These are phyloP conservation scores for Coilia nasus DNA, from an alignment of 2,797 vertebrate genomes.

Conservation along the genomic window DNA sequence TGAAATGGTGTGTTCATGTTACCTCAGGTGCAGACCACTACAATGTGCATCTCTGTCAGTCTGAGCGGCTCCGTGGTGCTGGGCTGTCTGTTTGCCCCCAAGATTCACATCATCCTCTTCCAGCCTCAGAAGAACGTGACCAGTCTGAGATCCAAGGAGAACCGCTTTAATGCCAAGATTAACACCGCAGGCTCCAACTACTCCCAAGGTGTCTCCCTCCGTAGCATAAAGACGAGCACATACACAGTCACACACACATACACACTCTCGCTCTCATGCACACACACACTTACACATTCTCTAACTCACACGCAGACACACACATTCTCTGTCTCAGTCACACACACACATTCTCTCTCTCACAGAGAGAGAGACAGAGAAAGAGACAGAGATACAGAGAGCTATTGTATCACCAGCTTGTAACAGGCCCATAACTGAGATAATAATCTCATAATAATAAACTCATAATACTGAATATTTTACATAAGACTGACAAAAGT, in stretches of 20 bases:
- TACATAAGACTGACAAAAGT: no score
- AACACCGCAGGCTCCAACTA: conserved; percentile 60
- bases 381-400: no score
- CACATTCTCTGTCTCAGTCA: neutral
- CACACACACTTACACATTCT: no score
- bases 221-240: neutral
- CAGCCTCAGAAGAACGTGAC: conserved; percentile 89
- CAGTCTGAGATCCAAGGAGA: conserved; percentile 78
- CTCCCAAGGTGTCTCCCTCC: conserved; percentile 54
- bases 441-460: no score
- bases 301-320: no score
- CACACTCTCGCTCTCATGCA: neutral
- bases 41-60: conserved; percentile 89
- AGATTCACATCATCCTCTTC: conserved; percentile 88
- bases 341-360: no score
- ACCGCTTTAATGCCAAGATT: conserved; percentile 80
- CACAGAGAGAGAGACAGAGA: no score
- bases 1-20: neutral
- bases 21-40: conserved; percentile 86
- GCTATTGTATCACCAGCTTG: no score
- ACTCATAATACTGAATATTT: no score
- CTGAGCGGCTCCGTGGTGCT: conserved; percentile 87
- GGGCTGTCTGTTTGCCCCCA: conserved; percentile 87
- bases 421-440: no score
- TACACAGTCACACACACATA: neutral